These are phyloP conservation scores for Clarias platycephalus DNA, from an alignment of 2,797 vertebrate genomes.

Conservation along the genomic window DNA sequence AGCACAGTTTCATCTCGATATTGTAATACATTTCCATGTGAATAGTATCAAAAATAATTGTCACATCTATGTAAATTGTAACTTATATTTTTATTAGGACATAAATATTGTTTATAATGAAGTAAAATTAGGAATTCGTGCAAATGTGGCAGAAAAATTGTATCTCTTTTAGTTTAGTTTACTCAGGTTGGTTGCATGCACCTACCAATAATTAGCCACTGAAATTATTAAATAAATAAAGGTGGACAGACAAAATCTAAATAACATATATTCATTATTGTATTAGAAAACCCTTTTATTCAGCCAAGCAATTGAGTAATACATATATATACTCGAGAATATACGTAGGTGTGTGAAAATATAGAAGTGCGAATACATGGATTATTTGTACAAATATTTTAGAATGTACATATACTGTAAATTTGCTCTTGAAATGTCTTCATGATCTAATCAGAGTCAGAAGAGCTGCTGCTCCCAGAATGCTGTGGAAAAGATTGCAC, in stretches of 20 bases:
- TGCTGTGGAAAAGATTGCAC: slow-evolving; percentile 24
- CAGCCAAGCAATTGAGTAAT: neutral
- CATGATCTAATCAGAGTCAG: slow-evolving; percentile 22
- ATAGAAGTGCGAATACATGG: no score
- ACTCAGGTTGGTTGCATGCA: neutral
- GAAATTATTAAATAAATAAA: neutral
- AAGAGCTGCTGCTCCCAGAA: slow-evolving; percentile 13
- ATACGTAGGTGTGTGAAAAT: no score
- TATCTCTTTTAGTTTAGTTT: neutral
- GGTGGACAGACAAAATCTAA: neutral
- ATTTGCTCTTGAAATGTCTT: neutral
- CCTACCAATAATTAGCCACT: neutral
- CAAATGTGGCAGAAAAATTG: neutral
- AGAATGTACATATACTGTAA: neutral
- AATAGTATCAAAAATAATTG: no score
- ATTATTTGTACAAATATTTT: no score
- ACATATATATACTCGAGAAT: no score
- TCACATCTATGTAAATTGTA: no score
- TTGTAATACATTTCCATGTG: no score
- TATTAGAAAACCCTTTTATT: slow-evolving; percentile 6
- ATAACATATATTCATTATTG: neutral
- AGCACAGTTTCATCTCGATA: no score
- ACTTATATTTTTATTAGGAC: no score
- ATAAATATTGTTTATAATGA: neutral
- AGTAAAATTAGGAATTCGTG: neutral